Evolutionary conservation across 2,888 invertebrate genomes (phyloP).

Genomic region (Nebria salina): DNA sequence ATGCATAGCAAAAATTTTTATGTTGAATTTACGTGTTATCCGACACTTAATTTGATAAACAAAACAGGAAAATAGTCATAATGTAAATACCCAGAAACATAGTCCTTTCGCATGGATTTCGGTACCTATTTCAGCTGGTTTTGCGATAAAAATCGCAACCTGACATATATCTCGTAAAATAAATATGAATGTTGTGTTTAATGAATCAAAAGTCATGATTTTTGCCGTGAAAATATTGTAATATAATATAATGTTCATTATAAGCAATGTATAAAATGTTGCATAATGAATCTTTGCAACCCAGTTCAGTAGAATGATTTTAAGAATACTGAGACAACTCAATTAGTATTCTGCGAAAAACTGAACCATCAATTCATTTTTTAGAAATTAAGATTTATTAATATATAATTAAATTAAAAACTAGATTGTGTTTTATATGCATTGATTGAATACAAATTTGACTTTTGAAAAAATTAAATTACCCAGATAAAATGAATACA

Average conservation of each 20-base stretch:
- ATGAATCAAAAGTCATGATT: neutral
- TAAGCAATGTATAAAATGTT: neutral
- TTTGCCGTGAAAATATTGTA: neutral
- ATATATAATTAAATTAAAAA: too few species aligned
- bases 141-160: neutral
- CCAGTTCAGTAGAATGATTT: too few species aligned
- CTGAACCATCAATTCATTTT: too few species aligned
- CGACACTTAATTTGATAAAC: neutral
- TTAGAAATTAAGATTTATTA: too few species aligned
- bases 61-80: neutral
- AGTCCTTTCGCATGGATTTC: neutral
- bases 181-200: neutral
- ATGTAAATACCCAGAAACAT: neutral
- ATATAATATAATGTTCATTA: neutral
- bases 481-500: too few species aligned
- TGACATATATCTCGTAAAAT: neutral
- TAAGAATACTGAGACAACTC: too few species aligned
- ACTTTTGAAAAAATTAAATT: too few species aligned
- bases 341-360: too few species aligned
- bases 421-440: too few species aligned
- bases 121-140: neutral
- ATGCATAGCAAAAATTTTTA: neutral
- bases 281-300: neutral
- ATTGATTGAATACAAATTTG: too few species aligned
- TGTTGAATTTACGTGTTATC: neutral